Conservation (phyloP, 2,888 invertebrate species). For the Tuberolachnus salignus region DNA sequence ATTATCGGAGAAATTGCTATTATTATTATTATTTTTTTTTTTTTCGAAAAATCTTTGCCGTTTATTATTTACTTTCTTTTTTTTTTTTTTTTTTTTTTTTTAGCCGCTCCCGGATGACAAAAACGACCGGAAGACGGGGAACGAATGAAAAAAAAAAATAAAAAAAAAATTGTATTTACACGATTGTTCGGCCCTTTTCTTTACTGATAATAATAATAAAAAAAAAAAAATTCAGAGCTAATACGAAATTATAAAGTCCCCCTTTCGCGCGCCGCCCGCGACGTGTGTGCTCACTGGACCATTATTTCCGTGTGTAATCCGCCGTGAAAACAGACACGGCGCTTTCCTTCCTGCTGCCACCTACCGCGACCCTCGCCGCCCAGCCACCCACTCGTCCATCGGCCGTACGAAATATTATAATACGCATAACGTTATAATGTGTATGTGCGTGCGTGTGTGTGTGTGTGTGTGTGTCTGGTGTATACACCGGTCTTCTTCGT, state of each 20-base stretch:
- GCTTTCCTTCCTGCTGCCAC: conserved; percentile 52
- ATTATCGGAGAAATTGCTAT: conserved; percentile 8
- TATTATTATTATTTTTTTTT: too few relatives aligned
- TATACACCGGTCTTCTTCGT: too few relatives aligned
- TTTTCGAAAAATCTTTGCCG: conserved; percentile 39
- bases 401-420: conserved; percentile 46
- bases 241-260: conserved; percentile 56
- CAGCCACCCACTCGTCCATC: neutral
- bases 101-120: conserved; percentile 25
- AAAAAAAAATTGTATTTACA: conserved; percentile 43
- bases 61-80: conserved; percentile 39
- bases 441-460: neutral
- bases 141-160: neutral
- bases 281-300: conserved; percentile 56
- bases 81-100: conserved; percentile 34
- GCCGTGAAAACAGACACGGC: conserved; percentile 56
- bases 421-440: conserved; percentile 21
- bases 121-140: conserved; percentile 43
- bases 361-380: neutral
- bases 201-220: conserved; percentile 42
- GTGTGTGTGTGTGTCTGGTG: neutral
- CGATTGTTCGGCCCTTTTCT: conserved; percentile 53
- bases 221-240: conserved; percentile 52
- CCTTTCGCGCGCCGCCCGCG: conserved; percentile 47
- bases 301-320: conserved; percentile 57